Percentiles rank a stretch among this genome's conserved stretches.
These are phyloP conservation scores for Notothenia coriiceps DNA, from an alignment of 2,113 vertebrate genomes.

Conservation along the genomic window DNA sequence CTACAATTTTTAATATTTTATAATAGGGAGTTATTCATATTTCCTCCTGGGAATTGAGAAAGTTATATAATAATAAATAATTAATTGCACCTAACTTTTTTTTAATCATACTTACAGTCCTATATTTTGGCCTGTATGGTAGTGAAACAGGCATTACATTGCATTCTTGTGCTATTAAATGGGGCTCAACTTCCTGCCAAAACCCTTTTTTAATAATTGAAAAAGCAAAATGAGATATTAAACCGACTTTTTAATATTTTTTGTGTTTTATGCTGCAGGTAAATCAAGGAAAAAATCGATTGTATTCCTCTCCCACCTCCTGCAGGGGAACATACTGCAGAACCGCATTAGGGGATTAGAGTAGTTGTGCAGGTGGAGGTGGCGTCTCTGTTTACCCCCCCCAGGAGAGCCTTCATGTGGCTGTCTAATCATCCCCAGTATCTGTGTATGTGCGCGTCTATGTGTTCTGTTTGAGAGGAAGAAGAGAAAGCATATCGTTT, in stretches of 20 bases:
- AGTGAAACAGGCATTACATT: too few relatives aligned
- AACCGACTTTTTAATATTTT: not conserved
- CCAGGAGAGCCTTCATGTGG: constrained; percentile 43
- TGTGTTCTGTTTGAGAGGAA: not conserved
- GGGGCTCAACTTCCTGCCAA: not conserved
- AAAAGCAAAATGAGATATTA: not conserved
- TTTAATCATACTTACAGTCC: too few relatives aligned
- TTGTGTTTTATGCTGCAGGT: not conserved
- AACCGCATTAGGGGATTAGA: constrained; percentile 31
- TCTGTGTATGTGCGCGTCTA: constrained; percentile 27
- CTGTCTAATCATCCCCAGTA: constrained; percentile 48
- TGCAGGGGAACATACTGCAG: not conserved
- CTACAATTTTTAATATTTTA: not conserved
- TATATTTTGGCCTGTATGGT: too few relatives aligned
- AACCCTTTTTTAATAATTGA: not conserved
- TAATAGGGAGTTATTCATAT: not conserved
- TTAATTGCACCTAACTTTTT: not conserved
- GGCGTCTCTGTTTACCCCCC: constrained; percentile 30
- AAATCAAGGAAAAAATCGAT: not conserved
- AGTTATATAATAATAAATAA: not conserved
- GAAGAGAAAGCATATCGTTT: constrained; percentile 5
- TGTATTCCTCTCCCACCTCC: not conserved
- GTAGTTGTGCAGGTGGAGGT: constrained; percentile 23
- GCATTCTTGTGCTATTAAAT: too few relatives aligned
- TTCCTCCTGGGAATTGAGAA: not conserved